A percentile compares a stretch with the other conserved stretches of the same genome.
phyloP scores from a whole-genome alignment of 1,140 invertebrate genomes.

The Euura saliciscinereae region DNA sequence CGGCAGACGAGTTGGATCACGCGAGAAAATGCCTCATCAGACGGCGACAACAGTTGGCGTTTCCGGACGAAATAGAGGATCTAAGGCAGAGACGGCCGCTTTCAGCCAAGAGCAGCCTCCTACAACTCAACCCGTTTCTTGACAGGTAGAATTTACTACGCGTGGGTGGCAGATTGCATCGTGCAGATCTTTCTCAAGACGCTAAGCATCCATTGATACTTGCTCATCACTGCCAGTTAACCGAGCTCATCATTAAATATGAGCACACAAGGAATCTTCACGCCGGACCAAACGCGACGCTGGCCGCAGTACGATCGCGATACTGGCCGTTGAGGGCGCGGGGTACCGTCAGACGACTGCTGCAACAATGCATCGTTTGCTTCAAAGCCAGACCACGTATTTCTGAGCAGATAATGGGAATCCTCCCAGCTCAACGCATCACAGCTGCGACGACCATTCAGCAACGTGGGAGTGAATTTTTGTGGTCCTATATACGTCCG shows the following conservation, averaged over 20 bases:
- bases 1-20: not conserved
- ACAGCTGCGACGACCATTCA: conserved; percentile 35
- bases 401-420: conserved; percentile 37
- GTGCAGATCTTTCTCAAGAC: not conserved
- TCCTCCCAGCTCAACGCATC: conserved; percentile 33
- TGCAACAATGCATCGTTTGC: conserved; percentile 35
- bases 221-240: no score
- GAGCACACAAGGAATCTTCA: conserved; percentile 39
- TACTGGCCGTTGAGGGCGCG: conserved; percentile 33
- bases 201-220: no score
- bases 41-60: not conserved
- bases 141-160: conserved; percentile 22
- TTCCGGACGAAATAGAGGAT: not conserved
- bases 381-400: conserved; percentile 25
- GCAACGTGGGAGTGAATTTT: conserved; percentile 47
- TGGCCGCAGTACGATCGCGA: conserved; percentile 24
- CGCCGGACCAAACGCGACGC: conserved; percentile 37
- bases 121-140: conserved; percentile 16
- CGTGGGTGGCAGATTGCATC: conserved; percentile 27
- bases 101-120: not conserved
- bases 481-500: conserved; percentile 45
- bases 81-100: not conserved
- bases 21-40: not conserved
- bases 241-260: no score
- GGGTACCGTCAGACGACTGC: conserved; percentile 20